Base-by-base conservation (phyloP, 2,888 invertebrate genomes). In the Teleiodes luculella region DNA sequence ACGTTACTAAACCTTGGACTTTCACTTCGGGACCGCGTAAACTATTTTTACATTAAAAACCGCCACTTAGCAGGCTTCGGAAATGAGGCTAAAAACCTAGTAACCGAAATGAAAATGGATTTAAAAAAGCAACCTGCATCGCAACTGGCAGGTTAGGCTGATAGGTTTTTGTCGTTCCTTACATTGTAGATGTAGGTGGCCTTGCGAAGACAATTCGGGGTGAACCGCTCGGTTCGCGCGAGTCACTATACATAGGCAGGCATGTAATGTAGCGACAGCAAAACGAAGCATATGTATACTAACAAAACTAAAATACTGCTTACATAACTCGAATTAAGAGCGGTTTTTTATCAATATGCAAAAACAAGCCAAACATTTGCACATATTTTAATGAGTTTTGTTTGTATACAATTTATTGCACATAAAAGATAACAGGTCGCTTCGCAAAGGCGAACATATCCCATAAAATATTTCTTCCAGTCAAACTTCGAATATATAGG, bases 151-250 rank as follows among this genome's bases (percentile, higher is more conserved):
- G 20, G 24, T 35, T 35, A 14, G 16, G 33, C 31, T 36, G 45
- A 45, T 16, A 36, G 16, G 35, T 53, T 71, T 71, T 72, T 66
- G 66, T 65, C 63, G 65, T 67, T 69, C 63, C 65, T 67, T 69
- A 73, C 64, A 74, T 80, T 13, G 13, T 74, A 86, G 86, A 79
- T 80, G 86, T 86, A 69, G 85, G 58, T 76, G 83, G 65, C 86
- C 87, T 87, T 85, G 86, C 59, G 57, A 67, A 58, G 65, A 76
- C 70, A 74, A 72, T 85, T 84, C 85, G 85, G 86, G 82, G 84
- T 80, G 78, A 84, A 74, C 85, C 67, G 70, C 76, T 74, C 35
- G 66, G 57, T 62, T 59, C 59, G 63, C 58, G 49, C 49, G 56
- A 50, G 55, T 55, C 56, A 43, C 52, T 37, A 37, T 37, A 24